A percentile compares a stretch with the other conserved stretches of the same genome.
Conservation (phyloP, 35 echinoderm and acorn worm genomes). For the Ophioderma brevispina region DNA sequence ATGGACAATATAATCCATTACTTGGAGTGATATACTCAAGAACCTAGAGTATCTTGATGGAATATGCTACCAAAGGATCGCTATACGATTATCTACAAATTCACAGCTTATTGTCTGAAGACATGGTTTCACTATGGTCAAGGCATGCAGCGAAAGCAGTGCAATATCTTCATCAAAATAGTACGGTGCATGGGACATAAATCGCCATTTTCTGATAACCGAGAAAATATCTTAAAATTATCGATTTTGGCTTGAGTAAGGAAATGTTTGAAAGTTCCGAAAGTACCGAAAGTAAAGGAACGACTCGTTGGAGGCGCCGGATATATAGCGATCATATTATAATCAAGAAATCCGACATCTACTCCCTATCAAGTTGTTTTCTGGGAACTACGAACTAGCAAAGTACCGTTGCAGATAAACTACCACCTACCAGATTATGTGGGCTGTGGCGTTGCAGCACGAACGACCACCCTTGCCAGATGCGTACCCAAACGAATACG, state of each 20-base stretch:
- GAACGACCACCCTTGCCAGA: not conserved
- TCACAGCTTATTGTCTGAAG: not conserved
- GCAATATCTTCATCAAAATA: not conserved
- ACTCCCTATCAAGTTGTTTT: not conserved
- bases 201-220: not conserved
- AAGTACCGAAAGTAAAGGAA: not conserved
- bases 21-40: too few species aligned
- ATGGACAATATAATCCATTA: too few species aligned
- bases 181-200: not conserved
- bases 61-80: too few species aligned
- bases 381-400: not conserved
- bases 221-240: not conserved
- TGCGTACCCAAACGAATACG: not conserved
- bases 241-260: not conserved
- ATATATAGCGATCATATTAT: not conserved
- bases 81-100: too few species aligned
- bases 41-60: too few species aligned
- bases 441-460: not conserved
- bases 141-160: not conserved
- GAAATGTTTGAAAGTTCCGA: not conserved
- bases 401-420: not conserved
- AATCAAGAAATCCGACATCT: not conserved
- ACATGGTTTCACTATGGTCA: not conserved
- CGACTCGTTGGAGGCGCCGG: not conserved
- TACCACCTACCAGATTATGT: not conserved